Conservation (phyloP, 2,888 invertebrate species). For the Allygus modestus region DNA sequence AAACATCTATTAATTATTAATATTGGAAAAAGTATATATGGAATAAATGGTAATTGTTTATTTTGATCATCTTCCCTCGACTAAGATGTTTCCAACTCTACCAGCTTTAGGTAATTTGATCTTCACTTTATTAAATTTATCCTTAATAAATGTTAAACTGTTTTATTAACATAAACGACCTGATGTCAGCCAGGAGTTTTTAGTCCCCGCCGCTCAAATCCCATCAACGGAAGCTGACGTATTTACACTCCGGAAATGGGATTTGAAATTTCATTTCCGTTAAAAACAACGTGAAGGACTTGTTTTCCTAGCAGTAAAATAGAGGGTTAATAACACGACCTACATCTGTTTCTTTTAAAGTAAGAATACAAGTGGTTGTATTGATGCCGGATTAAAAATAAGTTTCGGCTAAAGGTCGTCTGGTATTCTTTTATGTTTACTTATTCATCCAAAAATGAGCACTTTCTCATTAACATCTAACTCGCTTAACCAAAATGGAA, state of each 20-base stretch:
- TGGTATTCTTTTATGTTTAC: neutral
- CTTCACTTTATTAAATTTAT: too few species aligned
- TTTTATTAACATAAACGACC: neutral
- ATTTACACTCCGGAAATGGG: slow-evolving; percentile 38
- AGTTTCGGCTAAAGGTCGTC: too few species aligned
- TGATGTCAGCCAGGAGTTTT: neutral
- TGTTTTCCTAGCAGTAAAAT: neutral
- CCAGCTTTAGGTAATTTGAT: too few species aligned
- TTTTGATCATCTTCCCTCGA: too few species aligned
- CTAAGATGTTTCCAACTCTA: too few species aligned
- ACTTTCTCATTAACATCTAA: too few species aligned
- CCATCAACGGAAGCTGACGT: slow-evolving; percentile 37
- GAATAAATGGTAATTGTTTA: too few species aligned
- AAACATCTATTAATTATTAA: too few species aligned
- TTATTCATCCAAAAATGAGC: neutral
- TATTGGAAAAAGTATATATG: too few species aligned
- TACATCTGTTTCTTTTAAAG: neutral
- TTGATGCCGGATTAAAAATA: too few species aligned
- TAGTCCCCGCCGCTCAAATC: neutral
- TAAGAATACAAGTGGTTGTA: neutral
- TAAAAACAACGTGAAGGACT: slow-evolving; percentile 7
- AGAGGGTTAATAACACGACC: neutral
- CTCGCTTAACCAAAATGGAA: too few species aligned
- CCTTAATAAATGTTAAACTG: neutral
- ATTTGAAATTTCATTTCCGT: slow-evolving; percentile 45